Base-by-base conservation (phyloP, 2,888 invertebrate genomes). In the Craniophora ligustri region DNA sequence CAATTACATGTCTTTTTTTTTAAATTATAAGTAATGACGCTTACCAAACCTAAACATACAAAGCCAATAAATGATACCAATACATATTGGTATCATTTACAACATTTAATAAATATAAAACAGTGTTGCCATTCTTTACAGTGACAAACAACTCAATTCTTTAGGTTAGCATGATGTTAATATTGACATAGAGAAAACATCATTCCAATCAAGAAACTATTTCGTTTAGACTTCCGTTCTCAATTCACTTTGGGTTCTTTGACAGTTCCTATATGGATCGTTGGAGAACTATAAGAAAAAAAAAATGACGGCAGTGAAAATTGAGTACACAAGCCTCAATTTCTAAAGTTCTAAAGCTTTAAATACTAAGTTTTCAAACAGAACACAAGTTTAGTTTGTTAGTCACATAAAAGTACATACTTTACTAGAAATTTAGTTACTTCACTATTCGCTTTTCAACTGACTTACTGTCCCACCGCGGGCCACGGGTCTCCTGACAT, bases 361-460 rank as follows among this genome's bases (percentile, higher is more conserved):
- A 35, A 30, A 57, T 66, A 39, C 49, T 41, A 45, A 49, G 36
- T 41, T 50, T 67, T 45, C 5, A 40, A 41, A 51, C 31, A 44
- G 40, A 62, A 48, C 63, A 54, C 34, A 31, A 26, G 35, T 23
- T 74, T 60, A 65, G 51, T 58, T 35, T 49, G 68, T 75, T 75
- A 72, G 63, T 67, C 46, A 63, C 48, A 60, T 32, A 48, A 42
- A 36, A n/a, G n/a, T n/a, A n/a, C n/a, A 26, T 41, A 57, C 30
- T 42, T 50, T 63, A 72, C 62, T 65, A 72, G 68, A 72, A 75
- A 68, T 56, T 55, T 30, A 26, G 14, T 30, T 34, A 71, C 32
- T 35, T 38, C 14, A 30, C 4, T n/a, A n/a, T n/a, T n/a, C n/a
- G n/a, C n/a, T n/a, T n/a, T n/a, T n/a, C n/a, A n/a, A n/a, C n/a